Base-by-base conservation (phyloP, 2,888 invertebrate genomes). In the Macaria notata region DNA sequence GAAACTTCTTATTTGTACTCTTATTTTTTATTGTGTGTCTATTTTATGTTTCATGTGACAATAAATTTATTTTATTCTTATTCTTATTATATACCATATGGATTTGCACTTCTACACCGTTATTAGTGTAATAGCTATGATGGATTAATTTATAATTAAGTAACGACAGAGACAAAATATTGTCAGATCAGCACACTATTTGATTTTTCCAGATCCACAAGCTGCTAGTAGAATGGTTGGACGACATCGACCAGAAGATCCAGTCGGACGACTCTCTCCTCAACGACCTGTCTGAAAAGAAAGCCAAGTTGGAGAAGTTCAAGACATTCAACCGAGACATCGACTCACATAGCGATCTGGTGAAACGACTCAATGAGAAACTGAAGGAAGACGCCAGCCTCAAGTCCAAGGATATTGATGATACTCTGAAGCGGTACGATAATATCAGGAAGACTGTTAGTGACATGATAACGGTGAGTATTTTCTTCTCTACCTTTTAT, bases 231-330 rank as follows among this genome's bases (percentile, higher is more conserved):
- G 96, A 97, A 75, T 98, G 98, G 97, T 87, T 98, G 56, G 95
- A 96, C 62, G 98, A 98, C 73, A 94, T 97, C 59, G 97, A 97
- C 73, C 94, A 95, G 48, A 97, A 97, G 81, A 93, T 97, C 5
- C 95, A 95, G 73, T 93, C 94, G 2, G 94, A 95, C 61, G 95
- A 95, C 72, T 93, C 93, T 7, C 93, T 94, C 59, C 93, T 96
- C 33, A 96, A 97, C 71, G 98, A 98, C 78, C 88, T 98, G 2
- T 96, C 97, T 51, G 98, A 98, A 78, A 98, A 98, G 84, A 95
- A 96, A 69, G 95, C 97, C 0, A 94, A 96, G 45, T 79, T 98
- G 29, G 98, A 98, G 79, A 98, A 98, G 81, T 96, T 96, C 82
- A 96, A 94, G 75, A 94, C 95, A 0, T 93, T 97, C 50, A 95